A percentile compares a stretch with the other conserved stretches of the same genome.
These are phyloP conservation scores for Ostrea denselamellosa DNA, from an alignment of 1,140 invertebrate species.

Conservation along the genomic window DNA sequence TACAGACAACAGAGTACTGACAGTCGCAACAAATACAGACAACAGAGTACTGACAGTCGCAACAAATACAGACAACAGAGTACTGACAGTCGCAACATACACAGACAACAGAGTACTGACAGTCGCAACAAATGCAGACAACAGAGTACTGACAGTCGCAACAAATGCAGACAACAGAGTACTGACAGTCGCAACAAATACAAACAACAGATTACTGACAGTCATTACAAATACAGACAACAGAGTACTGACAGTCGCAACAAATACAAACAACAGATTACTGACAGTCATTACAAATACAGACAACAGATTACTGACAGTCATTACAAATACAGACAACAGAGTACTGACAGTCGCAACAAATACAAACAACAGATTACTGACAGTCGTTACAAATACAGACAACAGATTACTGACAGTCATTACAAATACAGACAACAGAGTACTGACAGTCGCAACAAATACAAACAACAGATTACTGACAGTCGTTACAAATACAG, in stretches of 20 bases:
- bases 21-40: too few relatives aligned
- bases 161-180: constrained; percentile 77
- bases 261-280: constrained; percentile 79
- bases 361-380: constrained; percentile 79
- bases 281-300: constrained; percentile 71
- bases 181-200: constrained; percentile 69
- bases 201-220: constrained; percentile 75
- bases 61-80: too few relatives aligned
- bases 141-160: too few relatives aligned
- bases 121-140: neutral
- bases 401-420: constrained; percentile 71
- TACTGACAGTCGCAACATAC: too few relatives aligned
- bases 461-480: constrained; percentile 79
- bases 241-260: too few relatives aligned
- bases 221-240: too few relatives aligned
- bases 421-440: too few relatives aligned
- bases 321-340: too few relatives aligned
- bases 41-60: constrained; percentile 68
- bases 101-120: constrained; percentile 75
- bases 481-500: constrained; percentile 5
- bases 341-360: too few relatives aligned
- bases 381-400: constrained; percentile 73
- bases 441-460: too few relatives aligned
- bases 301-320: constrained; percentile 73
- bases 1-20: too few relatives aligned